A percentile compares a stretch with the other conserved stretches of the same genome.
These are phyloP conservation scores for Sialis fuliginosa DNA, from an alignment of 2,888 invertebrate genomes.

Conservation along the genomic window DNA sequence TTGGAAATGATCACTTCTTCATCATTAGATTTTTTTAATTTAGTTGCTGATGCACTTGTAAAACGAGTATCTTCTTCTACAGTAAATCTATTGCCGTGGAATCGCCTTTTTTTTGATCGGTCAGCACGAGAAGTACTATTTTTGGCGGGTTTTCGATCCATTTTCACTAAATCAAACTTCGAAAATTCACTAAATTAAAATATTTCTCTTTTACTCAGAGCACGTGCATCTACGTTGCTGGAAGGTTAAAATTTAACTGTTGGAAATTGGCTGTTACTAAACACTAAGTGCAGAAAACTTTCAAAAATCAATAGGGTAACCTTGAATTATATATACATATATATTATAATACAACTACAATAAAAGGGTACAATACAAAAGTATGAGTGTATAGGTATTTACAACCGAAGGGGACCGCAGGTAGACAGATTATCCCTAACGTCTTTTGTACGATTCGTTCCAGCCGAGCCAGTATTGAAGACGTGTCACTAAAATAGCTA, in stretches of 20 bases:
- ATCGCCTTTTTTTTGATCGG: conserved; percentile 8
- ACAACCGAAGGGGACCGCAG: no score
- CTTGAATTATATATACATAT: no score
- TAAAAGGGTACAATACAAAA: no score
- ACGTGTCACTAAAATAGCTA: no score
- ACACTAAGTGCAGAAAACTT: no score
- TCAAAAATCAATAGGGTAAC: no score
- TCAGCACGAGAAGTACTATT: background rate
- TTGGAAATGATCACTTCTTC: conserved; percentile 8
- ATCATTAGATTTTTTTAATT: conserved; percentile 9
- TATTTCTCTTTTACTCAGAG: background rate
- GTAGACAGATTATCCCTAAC: no score
- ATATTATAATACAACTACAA: no score
- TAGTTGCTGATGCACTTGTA: conserved; percentile 11
- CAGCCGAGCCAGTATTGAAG: no score
- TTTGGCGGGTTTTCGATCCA: background rate
- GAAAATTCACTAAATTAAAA: background rate
- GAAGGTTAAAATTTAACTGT: background rate
- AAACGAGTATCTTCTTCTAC: conserved; percentile 8
- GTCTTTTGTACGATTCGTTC: no score
- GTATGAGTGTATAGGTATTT: no score
- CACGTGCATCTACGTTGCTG: background rate
- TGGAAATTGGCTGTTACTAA: no score
- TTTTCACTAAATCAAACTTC: background rate
- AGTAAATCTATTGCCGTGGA: conserved; percentile 9